Base-by-base conservation (phyloP, 2,113 vertebrate genomes). In the Pavo muticus region DNA sequence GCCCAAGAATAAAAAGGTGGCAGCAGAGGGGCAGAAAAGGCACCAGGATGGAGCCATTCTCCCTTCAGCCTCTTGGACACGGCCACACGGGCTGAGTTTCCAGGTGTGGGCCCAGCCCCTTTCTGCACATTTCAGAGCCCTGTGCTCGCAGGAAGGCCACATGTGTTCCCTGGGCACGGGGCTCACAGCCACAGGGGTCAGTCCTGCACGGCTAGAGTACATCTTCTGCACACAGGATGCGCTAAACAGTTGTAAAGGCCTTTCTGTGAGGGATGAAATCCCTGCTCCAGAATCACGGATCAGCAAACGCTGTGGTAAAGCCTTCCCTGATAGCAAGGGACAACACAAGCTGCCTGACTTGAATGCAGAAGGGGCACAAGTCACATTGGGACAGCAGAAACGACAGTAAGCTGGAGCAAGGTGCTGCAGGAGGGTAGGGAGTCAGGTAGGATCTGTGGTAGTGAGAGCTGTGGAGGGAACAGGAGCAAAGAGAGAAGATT, bases 41-140 rank as follows among this genome's bases (percentile, higher is more conserved):
- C 44, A 29, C 29, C 4, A 5, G 17, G 29, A 24, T 19, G 69
- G 59, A 65, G 44, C 19, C 2, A 0, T 25, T 67, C 48, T 68
- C 32, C 14, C 23, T 52, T 32, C 56, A 63, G 25, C 54, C 47
- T 59, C 40, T 50, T 17, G 9, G 6, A 70, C 18, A 45, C 25
- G 80, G 17, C 56, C 9, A 14, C 78, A 40, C 0, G 32, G 52
- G 16, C 54, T 70, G 59, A 72, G 44, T 9, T 79, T 35, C 10
- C 30, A 1, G 0, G 13, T 11, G 14, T 1, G 0, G 25, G n/a
- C 39, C 21, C 50, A 75, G 69, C 10, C 30, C 30, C 40, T 70
- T 25, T 71, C 45, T 44, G 30, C 56, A 35, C 3, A 3, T 2
- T 86, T 32, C 48, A 25, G 29, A 14, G 80, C 1, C 2, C 11